phyloP scores from a whole-genome alignment of 2,113 vertebrate species.

The Orthonyx spaldingii region DNA sequence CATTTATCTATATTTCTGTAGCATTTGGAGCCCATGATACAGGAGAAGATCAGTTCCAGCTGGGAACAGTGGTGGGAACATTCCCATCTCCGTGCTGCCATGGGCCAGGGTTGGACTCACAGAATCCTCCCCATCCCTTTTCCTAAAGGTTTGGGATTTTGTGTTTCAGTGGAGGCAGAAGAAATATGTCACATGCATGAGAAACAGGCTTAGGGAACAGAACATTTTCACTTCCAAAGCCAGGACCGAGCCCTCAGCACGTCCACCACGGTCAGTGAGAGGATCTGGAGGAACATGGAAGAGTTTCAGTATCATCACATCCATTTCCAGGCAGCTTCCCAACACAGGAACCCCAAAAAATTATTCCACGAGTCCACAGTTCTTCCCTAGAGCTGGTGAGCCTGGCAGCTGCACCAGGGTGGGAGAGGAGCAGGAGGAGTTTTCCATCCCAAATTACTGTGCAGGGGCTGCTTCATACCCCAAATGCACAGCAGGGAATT shows the following conservation, averaged over 20 bases:
- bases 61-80: neutral
- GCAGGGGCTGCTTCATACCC: neutral
- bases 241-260: neutral
- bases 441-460: neutral
- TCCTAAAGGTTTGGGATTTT: neutral
- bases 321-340: neutral
- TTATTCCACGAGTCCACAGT: accelerated
- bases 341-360: neutral
- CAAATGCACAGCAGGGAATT: accelerated
- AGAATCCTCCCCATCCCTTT: neutral
- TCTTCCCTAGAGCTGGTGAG: neutral
- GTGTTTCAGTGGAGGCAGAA: neutral
- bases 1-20: accelerated
- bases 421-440: neutral
- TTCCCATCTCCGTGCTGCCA: neutral
- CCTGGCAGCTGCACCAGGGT: neutral
- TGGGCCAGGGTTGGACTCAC: neutral
- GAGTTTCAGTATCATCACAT: accelerated
- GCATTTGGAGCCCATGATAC: neutral
- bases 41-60: neutral
- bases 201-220: neutral
- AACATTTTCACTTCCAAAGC: neutral
- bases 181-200: accelerated
- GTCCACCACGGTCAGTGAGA: accelerated
- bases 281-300: accelerated